Base-by-base conservation (phyloP, 1,140 invertebrate species). In the Penaeus japonicus region DNA sequence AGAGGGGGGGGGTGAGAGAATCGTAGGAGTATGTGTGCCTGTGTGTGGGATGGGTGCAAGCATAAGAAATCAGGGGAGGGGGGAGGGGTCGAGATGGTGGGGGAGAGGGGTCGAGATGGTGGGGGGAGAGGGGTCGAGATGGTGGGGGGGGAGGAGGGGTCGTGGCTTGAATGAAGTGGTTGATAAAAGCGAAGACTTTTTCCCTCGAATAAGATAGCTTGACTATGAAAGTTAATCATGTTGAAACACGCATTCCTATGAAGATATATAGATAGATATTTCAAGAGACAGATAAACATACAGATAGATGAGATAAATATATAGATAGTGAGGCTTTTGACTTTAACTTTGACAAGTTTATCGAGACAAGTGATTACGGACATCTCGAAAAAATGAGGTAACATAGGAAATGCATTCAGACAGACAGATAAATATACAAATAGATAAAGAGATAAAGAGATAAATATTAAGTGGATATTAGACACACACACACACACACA, bases 271-370 rank as follows among this genome's bases (percentile, higher is more conserved):
- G 27, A 54, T 47, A 27, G 12, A 82, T 30, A n/a, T n/a, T 57
- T 15, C 10, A 27, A 82, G 35, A 57, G 39, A 82, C n/a, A 81
- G 39, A 81, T 39, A 55, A 47, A 81, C 39, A 82, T 7, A 82
- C 3, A 82, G 79, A 82, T 4, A 82, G 79, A 57, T 22, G 79
- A 82, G 79, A 81, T n/a, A 81, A 53, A 81, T n/a, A 81, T 53
- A 81, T 22, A 81, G 79, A 81, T 22, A 27, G n/a, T 0, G 20
- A 54, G 20, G n/a, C n/a, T n/a, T n/a, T n/a, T n/a, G n/a, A n/a
- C n/a, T n/a, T n/a, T n/a, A n/a, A n/a, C n/a, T n/a, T n/a, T n/a
- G n/a, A n/a, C n/a, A n/a, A n/a, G n/a, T n/a, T n/a, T n/a, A n/a
- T n/a, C 18, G 27, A 5, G 77, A 47, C 1, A 35, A 5, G 24